Evolutionary conservation across 2,113 vertebrate genomes (phyloP), one percentile per base, ranked within the genome.

Genomic region (Lucifuga dentata): DNA sequence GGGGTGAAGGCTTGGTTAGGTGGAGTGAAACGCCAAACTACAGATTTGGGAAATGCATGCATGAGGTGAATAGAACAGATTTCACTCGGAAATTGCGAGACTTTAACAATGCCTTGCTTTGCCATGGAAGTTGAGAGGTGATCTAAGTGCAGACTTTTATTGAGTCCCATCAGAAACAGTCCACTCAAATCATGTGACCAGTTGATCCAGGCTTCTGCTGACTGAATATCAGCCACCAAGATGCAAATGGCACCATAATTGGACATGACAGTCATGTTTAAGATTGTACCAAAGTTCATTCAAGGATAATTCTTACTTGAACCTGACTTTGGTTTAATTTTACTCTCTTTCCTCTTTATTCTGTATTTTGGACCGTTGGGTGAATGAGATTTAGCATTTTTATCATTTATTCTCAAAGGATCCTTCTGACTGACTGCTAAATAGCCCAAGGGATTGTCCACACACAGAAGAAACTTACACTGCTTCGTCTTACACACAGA

Each of bases 401-500:
- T 29, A 29, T 29, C 26, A 29, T 29, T 7, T 7, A 29, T 29
- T 29, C 26, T 29, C 3, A 7, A 29, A 3, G 26, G 26, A 3
- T 7, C 3, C 26, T 29, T 29, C 3, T 29, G 26, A 7, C 26
- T 7, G 26, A 29, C 80, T 61, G 70, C 73, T 59, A 66, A 62
- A 57, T 35, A 76, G 66, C 41, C 76, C 48, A 38, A 21, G 68
- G 60, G 35, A 29, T 7, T 44, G 57, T 72, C 44, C 52, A 65
- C 48, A 76, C 79, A 59, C 49, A 56, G 74, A 50, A 62, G 57
- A 67, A 36, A 58, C 35, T 72, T 58, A 74, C 76, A 57, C 76
- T 71, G 56, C 45, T 26, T 71, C 61, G 68, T 55, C 65, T 39
- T 46, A 49, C 58, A 73, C 55, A 38, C 19, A 39, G 15, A 26